Evolutionary conservation across 1,140 invertebrate species (phyloP), one percentile per base, ranked within the genome.

Genomic region (Temnothorax curvispinosus): DNA sequence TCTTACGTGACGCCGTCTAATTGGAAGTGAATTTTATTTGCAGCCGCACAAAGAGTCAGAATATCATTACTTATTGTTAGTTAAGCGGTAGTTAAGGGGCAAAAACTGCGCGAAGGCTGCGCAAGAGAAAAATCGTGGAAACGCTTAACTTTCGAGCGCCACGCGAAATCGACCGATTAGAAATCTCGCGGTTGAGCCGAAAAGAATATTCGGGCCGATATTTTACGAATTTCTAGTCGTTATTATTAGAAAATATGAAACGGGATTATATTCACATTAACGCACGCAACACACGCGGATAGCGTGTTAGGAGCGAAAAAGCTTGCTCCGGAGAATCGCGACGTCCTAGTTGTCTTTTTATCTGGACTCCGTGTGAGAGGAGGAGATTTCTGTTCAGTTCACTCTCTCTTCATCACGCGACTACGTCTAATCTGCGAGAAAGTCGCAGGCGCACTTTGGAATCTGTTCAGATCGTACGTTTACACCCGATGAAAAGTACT

Each of bases 341-440:
- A 56, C 58, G 69, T 84, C 69, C 80, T 38, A 60, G 80, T 74
- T 84, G 54, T 47, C 69, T 75, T 84, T 84, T 84, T 62, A 75
- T 75, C n/a, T 50, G 27, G 11, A 38, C 13, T 60, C 41, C 27
- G 13, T 2, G 21, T 56, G 32, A 44, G 52, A 44, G 7, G 54
- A 74, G 18, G 54, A 87, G 86, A 89, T 82, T 88, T 82, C 65
- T 88, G 77, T 94, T 94, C 92, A 94, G 77, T 94, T 94, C 92
- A 94, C 93, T 94, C 93, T 94, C 94, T 92, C 91, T 88, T 60
- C 44, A 27, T 58, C 82, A 21, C 69, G n/a, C 74, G 27, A 5
- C 65, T 69, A 81, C 18, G 71, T 89, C 85, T 89, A 91, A 93
- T 93, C 88, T 91, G 84, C 74, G 93, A 92, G 93, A 94, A 94